Base-by-base conservation (phyloP, 2,797 vertebrate genomes). In the Ambastaia sidthimunki region DNA sequence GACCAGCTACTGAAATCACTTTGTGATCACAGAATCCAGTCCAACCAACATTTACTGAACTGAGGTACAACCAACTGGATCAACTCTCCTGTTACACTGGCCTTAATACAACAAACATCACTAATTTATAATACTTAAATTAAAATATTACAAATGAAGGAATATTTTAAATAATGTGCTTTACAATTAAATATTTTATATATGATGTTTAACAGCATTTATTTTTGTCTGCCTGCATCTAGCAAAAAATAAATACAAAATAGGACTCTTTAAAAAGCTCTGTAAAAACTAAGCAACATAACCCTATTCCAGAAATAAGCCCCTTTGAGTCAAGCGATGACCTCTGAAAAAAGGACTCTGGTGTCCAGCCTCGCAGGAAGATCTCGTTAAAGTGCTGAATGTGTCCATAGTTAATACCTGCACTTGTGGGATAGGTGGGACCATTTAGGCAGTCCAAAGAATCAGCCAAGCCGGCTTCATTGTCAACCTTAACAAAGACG, bases 401-500 rank as follows among this genome's bases (percentile, higher is more conserved):
- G 66, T 73, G 69, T 89, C 87, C 62, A 80, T 85, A 88, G 83
- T 88, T 90, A 86, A 89, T 91, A 89, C 89, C 77, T 79, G 82
- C 85, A 82, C 67, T 85, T 80, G 87, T 86, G 83, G 87, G 88
- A 92, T 83, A 86, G 80, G 90, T 87, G 86, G 89, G 85, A 76
- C 88, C 88, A 89, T 90, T 92, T 90, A 91, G 86, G 83, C 79
- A 88, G 90, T 92, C 90, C 87, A 89, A 89, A 92, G 93, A 93
- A 91, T 92, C 92, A 87, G 89, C 85, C 88, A 85, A 86, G 82
- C 66, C 86, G 83, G 89, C 88, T 63, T 91, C 89, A 93, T 95
- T 93, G 92, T 93, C 83, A 87, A 88, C 88, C 84, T 90, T 90
- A 92, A 94, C 93, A 94, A 94, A 93, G 90, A 89, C 71, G 87